Percentiles rank a stretch among this genome's conserved stretches.
These are phyloP conservation scores for Autographa gamma DNA, from an alignment of 2,888 invertebrate genomes.

Conservation along the genomic window DNA sequence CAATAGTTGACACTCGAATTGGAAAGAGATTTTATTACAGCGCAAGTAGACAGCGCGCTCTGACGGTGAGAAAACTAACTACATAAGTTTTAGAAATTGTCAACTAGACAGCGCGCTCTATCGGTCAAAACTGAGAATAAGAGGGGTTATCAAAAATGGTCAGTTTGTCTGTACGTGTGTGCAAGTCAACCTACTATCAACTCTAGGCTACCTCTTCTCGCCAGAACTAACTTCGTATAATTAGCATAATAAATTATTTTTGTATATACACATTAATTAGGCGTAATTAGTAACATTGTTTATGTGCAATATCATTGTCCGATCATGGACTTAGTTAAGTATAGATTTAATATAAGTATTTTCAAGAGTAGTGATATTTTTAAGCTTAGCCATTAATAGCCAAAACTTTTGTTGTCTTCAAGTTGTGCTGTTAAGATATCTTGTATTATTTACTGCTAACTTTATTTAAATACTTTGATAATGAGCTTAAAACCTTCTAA, in stretches of 20 bases:
- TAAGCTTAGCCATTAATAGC: neutral
- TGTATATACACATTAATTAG: constrained; percentile 38
- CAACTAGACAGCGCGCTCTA: neutral
- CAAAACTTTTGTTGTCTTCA: neutral
- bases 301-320: constrained; percentile 48
- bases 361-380: neutral
- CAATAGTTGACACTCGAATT: too few species aligned
- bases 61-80: too few species aligned
- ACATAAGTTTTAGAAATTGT: neutral
- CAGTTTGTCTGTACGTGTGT: neutral
- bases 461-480: neutral
- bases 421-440: neutral
- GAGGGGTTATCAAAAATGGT: neutral
- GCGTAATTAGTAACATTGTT: constrained; percentile 25
- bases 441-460: neutral
- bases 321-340: constrained; percentile 12
- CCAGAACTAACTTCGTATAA: constrained; percentile 22
- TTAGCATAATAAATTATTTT: constrained; percentile 52
- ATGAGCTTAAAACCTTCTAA: neutral
- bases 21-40: too few species aligned
- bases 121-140: neutral
- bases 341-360: neutral
- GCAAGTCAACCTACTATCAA: neutral
- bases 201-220: neutral
- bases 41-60: too few species aligned